phyloP scores from a whole-genome alignment of 2,113 vertebrate genomes.

The Conger conger region DNA sequence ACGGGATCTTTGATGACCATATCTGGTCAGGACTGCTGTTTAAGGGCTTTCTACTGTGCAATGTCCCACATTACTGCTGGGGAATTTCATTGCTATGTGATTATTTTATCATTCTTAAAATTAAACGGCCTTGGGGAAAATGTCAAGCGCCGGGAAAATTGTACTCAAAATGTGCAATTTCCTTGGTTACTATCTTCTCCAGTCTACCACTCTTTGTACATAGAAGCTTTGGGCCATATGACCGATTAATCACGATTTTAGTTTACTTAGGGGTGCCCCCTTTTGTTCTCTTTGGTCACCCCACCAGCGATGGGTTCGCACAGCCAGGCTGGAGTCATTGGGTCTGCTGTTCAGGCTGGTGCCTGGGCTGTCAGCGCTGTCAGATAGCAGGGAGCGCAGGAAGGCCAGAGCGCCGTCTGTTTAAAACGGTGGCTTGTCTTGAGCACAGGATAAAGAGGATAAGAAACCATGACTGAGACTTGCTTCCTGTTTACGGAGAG shows the following conservation, averaged over 20 bases:
- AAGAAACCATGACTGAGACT: background rate
- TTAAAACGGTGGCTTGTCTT: background rate
- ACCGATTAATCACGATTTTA: background rate
- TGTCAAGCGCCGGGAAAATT: too few species aligned
- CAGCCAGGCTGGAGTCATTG: background rate
- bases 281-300: background rate
- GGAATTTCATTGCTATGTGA: background rate
- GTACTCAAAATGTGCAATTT: background rate
- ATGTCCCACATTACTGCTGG: background rate
- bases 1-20: too few species aligned
- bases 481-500: conserved; percentile 3
- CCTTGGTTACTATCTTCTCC: background rate
- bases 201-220: background rate
- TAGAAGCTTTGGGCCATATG: background rate
- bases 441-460: background rate
- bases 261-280: background rate
- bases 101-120: background rate
- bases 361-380: background rate
- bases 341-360: background rate
- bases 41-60: background rate
- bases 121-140: background rate
- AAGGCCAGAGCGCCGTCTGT: background rate
- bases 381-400: background rate
- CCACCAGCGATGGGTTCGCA: background rate
- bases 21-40: too few species aligned